Evolutionary conservation across 2,888 invertebrate genomes (phyloP).

Genomic region (Brachypalpus laphriformis): DNA sequence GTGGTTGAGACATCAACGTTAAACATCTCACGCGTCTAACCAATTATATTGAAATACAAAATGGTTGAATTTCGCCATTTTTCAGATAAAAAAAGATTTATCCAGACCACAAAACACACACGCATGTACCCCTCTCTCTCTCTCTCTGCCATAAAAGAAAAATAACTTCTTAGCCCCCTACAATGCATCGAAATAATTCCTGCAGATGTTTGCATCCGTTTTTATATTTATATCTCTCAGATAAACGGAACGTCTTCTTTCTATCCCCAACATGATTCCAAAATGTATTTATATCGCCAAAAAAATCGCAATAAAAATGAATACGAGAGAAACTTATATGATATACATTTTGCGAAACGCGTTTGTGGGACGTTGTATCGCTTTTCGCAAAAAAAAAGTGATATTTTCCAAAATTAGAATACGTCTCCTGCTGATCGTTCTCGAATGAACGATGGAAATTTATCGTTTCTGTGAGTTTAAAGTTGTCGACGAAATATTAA

Average conservation of each 20-base stretch:
- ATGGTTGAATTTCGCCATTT: conserved; percentile 1
- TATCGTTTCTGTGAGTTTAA: conserved; percentile 35
- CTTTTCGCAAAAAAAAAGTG: not conserved
- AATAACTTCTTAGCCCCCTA: conserved; percentile 30
- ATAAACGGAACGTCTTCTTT: conserved; percentile 18
- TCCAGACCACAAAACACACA: conserved; percentile 18
- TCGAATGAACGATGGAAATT: conserved; percentile 30
- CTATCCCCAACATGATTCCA: conserved; percentile 47
- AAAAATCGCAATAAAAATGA: conserved; percentile 30
- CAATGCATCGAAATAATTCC: conserved; percentile 53
- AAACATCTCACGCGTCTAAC: conserved; percentile 3
- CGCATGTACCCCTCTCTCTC: not conserved
- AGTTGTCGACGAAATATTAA: conserved; percentile 9
- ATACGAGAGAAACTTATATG: not conserved
- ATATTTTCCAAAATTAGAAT: conserved; percentile 63
- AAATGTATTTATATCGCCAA: conserved; percentile 53
- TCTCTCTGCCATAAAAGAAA: not conserved
- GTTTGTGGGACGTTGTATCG: conserved; percentile 22
- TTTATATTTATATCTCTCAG: conserved; percentile 27
- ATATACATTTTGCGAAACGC: conserved; percentile 29
- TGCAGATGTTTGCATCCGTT: conserved; percentile 42
- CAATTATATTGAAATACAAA: conserved; percentile 1
- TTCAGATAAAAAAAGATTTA: not conserved
- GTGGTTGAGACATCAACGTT: conserved; percentile 1
- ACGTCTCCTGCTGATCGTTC: conserved; percentile 63